A percentile compares a stretch with the other conserved stretches of the same genome.
phyloP scores from a whole-genome alignment of 1,140 invertebrate species.

The Trypoxylus dichotomus region DNA sequence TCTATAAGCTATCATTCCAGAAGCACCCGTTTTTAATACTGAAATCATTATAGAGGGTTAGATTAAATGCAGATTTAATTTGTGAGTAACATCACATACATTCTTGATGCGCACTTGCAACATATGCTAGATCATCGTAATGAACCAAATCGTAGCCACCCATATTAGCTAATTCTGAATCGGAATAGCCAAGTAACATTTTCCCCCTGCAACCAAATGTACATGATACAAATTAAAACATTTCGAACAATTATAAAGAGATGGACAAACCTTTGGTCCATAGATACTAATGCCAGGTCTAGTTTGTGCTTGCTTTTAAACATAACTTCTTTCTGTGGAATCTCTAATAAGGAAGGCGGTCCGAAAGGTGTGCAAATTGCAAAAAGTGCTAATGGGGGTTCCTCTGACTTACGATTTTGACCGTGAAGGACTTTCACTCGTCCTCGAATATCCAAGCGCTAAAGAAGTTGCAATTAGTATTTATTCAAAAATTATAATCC shows the following conservation, averaged over 20 bases:
- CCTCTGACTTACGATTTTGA: constrained; percentile 92
- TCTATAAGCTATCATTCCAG: constrained; percentile 97
- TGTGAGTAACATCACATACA: constrained; percentile 66
- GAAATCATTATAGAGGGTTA: constrained; percentile 34
- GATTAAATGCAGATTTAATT: constrained; percentile 30
- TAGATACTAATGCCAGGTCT: constrained; percentile 91
- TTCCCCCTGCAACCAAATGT: constrained; percentile 74
- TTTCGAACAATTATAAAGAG: background rate
- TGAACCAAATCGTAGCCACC: constrained; percentile 97
- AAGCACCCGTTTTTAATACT: constrained; percentile 98
- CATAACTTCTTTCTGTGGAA: constrained; percentile 93
- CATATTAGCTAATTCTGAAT: constrained; percentile 87
- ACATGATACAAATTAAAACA: too few relatives aligned
- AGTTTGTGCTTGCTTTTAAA: constrained; percentile 99
- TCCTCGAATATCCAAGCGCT: constrained; percentile 97
- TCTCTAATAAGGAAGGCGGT: constrained; percentile 85
- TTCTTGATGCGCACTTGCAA: constrained; percentile 98
- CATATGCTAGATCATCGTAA: constrained; percentile 95
- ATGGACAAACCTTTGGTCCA: constrained; percentile 84
- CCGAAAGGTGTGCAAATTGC: constrained; percentile 98
- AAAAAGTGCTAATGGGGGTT: constrained; percentile 90
- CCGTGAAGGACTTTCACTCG: constrained; percentile 94
- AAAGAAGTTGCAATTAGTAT: constrained; percentile 48
- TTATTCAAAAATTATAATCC: too few relatives aligned
- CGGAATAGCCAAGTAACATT: constrained; percentile 90